Evolutionary conservation across 2,113 vertebrate species (phyloP).

Genomic region (Anhinga rufa): DNA sequence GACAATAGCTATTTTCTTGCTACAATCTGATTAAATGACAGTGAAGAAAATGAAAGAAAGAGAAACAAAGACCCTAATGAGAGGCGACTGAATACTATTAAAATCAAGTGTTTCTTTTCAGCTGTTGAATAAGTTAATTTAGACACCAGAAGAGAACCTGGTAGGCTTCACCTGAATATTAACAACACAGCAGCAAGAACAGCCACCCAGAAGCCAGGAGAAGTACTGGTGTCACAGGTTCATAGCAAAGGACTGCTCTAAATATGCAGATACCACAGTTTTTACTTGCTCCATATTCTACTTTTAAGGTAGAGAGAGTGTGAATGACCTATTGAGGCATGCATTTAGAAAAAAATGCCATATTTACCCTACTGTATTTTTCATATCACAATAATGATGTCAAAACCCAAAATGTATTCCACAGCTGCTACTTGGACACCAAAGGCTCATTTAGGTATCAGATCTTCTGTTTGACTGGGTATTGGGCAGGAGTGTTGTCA

Average conservation of each 20-base stretch:
- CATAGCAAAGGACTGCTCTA: neutral
- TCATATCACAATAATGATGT: neutral
- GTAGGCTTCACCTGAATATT: neutral
- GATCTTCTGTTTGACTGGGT: neutral
- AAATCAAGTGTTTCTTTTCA: neutral
- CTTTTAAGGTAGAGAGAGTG: neutral
- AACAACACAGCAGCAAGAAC: neutral
- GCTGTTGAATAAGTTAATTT: neutral
- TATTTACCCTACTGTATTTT: rapidly evolving
- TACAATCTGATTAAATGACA: neutral
- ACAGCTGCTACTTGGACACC: neutral
- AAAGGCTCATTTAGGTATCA: neutral
- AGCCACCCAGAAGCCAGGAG: neutral
- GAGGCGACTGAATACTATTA: neutral
- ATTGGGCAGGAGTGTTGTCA: neutral
- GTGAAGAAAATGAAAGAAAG: neutral
- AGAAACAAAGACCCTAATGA: neutral
- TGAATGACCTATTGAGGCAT: neutral
- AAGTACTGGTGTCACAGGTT: neutral
- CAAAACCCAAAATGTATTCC: neutral
- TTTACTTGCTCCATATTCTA: neutral
- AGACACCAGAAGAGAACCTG: neutral
- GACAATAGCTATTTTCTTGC: neutral
- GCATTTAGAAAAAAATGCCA: neutral
- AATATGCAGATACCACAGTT: neutral